Evolutionary conservation across 1,140 invertebrate species (phyloP), one percentile per base, ranked within the genome.

Genomic region (Plodia interpunctella): DNA sequence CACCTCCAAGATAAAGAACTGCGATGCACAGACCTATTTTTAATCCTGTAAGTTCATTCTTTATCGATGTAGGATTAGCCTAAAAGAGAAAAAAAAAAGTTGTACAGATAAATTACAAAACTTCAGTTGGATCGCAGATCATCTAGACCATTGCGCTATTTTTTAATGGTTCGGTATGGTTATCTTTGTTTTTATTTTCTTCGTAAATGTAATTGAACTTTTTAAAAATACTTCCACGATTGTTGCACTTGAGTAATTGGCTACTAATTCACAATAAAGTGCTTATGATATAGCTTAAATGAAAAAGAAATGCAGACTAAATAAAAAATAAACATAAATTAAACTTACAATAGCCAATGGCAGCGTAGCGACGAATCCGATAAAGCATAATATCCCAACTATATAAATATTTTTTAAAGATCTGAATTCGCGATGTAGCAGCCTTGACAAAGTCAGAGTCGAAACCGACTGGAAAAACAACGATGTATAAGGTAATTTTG

Each of bases 321-420:
- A n/a, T n/a, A n/a, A 49, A 54, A 9, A 19, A 35, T 32, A 58
- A 8, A n/a, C 11, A 38, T 9, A 15, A 44, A 44, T 44, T 4
- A 0, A 44, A 76, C 72, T 77, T 58, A 85, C 82, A 20, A 73
- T 55, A 6, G 59, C 62, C 5, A 80, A 28, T 10, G 74, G 67
- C 15, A 78, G 51, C 10, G 76, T 72, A 0, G 78, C 38, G 5
- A 57, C 57, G 20, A 82, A 86, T 17, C 83, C 80, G 13, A 77
- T 28, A 51, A 73, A 72, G 59, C 83, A 83, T 25, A 80, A 57
- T 44, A 83, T 58, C 44, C 80, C 83, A 49, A 80, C 72, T 44
- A 86, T 77, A 50, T 86, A 86, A 50, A 82, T 70, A 32, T 65
- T 76, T 58, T 82, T 82, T 32, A 83, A 65, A 1, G 73, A 69